These are phyloP conservation scores for Nesogale talazaci DNA, from an alignment of 2,113 vertebrate species.

Conservation along the genomic window DNA sequence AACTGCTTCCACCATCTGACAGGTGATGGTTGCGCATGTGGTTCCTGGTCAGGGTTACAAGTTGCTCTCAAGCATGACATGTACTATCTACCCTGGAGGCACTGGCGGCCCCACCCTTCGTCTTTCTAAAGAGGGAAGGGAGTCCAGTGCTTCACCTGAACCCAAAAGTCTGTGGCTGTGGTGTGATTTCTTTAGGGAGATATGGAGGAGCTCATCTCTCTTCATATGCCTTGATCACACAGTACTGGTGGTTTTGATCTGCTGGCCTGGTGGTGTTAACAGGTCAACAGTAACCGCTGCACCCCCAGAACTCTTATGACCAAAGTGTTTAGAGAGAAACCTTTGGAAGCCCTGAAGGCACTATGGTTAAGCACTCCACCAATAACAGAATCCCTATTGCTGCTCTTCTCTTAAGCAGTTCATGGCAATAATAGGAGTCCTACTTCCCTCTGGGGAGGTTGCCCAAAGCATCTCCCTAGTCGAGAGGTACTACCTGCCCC, in stretches of 20 bases:
- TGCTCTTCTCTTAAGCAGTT: background rate
- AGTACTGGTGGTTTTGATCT: too few species aligned
- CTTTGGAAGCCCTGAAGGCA: background rate
- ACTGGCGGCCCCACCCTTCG: background rate
- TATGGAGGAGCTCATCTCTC: accelerated
- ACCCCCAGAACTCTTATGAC: too few species aligned
- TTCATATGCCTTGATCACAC: background rate
- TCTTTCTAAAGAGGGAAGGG: background rate
- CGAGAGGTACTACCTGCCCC: too few species aligned
- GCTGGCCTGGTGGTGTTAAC: too few species aligned
- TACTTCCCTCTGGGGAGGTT: background rate
- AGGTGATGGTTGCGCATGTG: background rate
- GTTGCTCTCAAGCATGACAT: background rate
- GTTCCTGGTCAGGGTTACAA: too few species aligned
- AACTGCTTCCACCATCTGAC: background rate
- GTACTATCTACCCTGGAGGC: background rate
- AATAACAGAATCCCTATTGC: background rate
- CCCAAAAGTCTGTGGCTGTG: accelerated
- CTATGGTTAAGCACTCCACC: background rate
- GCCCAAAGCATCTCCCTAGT: background rate
- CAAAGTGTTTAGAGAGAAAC: background rate
- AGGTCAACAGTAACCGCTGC: too few species aligned
- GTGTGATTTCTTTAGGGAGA: too few species aligned
- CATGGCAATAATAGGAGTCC: too few species aligned
- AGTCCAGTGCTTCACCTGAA: background rate